Evolutionary conservation across 1,140 invertebrate species (phyloP).

Genomic region (Drosophila quadrilineata): DNA sequence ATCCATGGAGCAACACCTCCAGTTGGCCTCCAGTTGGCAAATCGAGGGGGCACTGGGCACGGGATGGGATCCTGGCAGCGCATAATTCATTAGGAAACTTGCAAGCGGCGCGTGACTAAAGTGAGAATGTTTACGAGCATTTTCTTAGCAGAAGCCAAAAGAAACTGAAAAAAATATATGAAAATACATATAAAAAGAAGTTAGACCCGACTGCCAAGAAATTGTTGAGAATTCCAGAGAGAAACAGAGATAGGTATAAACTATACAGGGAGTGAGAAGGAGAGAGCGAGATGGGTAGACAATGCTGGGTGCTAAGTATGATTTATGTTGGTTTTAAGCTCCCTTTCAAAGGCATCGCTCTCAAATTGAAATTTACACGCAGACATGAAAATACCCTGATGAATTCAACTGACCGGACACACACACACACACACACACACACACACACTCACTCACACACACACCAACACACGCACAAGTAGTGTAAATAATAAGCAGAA

Average conservation of each 20-base stretch:
- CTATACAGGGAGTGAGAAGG: neutral
- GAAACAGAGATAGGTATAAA: neutral
- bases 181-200: too few species aligned
- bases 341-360: conserved; percentile 52
- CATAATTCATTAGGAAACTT: conserved; percentile 65
- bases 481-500: conserved; percentile 40
- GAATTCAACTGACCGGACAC: conserved; percentile 4
- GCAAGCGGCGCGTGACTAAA: conserved; percentile 76
- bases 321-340: conserved; percentile 67
- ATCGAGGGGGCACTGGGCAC: too few species aligned
- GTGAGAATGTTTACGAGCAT: conserved; percentile 69
- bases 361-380: conserved; percentile 77
- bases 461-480: conserved; percentile 14
- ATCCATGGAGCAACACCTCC: conserved; percentile 54
- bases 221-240: neutral
- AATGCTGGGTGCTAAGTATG: conserved; percentile 65
- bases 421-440: neutral
- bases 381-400: conserved; percentile 21
- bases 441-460: neutral
- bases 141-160: conserved; percentile 60
- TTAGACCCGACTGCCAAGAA: conserved; percentile 27
- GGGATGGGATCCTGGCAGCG: too few species aligned
- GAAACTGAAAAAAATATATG: too few species aligned
- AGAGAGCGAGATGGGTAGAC: neutral
- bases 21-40: too few species aligned